Evolutionary conservation across 2,888 invertebrate genomes (phyloP), one percentile per base, ranked within the genome.

Genomic region (Apomyelois bistriatella): DNA sequence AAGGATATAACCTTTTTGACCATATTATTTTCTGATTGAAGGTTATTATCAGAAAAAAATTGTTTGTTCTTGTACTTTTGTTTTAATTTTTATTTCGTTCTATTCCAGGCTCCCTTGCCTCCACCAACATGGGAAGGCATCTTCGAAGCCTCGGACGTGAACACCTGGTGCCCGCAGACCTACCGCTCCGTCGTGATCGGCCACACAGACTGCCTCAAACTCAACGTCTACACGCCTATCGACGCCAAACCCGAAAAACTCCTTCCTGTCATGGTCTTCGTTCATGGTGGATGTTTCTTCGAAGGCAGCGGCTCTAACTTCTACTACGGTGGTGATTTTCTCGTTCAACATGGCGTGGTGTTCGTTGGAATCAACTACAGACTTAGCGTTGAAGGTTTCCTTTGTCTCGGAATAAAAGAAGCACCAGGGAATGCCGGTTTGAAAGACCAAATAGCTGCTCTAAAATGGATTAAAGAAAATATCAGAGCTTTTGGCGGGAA

Each of bases 371-470:
- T 75, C 9, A 76, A 75, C 56, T 76, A 76, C 35, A 65, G 76
- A 57, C 53, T 76, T 1, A 92, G 91, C 2, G 89, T 92, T 0
- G 80, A 93, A 64, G 93, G 93, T 0, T 94, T 94, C 62, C 77
- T 94, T 0, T 93, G 93, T 49, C 85, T 93, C 1, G 93, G 93
- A 9, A 92, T 92, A 10, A 76, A 82, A 58, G 92, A 92, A 70
- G 93, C 93, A 0, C 93, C 93, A 0, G 94, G 94, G 2, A 94
- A 94, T 66, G 92, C 92, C 48, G 93, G 93, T 0, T 70, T 93
- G 1, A 93, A 93, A 58, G 90, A 90, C 59, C 90, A 90, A 60
- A 67, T 88, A 53, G 86, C 86, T 1, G 89, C 89, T 7, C 62
- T 90, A 32, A 77, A 64, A 54, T 90, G 90, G 90, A 72, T 90